Base-by-base conservation (phyloP, 64 coral and sea anemone species). In the Cladopsammia gracilis region DNA sequence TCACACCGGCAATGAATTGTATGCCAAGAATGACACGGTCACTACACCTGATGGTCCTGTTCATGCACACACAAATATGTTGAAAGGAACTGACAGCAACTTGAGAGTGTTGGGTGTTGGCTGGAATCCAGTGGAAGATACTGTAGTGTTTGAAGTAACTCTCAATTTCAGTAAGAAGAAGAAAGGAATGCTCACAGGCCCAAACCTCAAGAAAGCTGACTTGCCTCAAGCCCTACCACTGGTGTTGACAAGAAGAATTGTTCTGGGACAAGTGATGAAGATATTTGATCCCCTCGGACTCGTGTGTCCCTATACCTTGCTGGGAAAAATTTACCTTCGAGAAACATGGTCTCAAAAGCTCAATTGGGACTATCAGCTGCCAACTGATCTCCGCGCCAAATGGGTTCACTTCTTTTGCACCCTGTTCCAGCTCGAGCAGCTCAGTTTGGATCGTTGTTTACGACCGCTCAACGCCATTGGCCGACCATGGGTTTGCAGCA, bases 171-270 rank as follows among this genome's bases (percentile, higher is more conserved):
- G 67, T 20, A 70, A 70, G 67, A 70, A 70, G 67, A 70, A 70
- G n/a, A 70, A 70, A 70, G 67, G 60, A 77, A 56, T 78, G 13
- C 64, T 82, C 66, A 86, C 74, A 57, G 83, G 62, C 20, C 89
- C 85, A 83, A 19, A 89, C 61, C 68, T 92, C 15, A 48, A 14
- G 46, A 64, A 92, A n/a, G n/a, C 85, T 59, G 85, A 92, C 23
- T 69, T 96, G 25, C 83, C 85, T 0, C 46, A 78, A 78, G 76
- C 56, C 45, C 12, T 96, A 74, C 94, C 90, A 24, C 44, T 75
- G 23, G 45, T 92, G 45, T 78, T 92, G 65, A 96, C 95, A 68
- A 96, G 85, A 68, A 92, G 94, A 88, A 96, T 96, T n/a, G 89
- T 96, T 5, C 83, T 96, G 16, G 82, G 62, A 46, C 94, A 96